phyloP scores from a whole-genome alignment of 2,888 invertebrate genomes.

The Spialia ferax region DNA sequence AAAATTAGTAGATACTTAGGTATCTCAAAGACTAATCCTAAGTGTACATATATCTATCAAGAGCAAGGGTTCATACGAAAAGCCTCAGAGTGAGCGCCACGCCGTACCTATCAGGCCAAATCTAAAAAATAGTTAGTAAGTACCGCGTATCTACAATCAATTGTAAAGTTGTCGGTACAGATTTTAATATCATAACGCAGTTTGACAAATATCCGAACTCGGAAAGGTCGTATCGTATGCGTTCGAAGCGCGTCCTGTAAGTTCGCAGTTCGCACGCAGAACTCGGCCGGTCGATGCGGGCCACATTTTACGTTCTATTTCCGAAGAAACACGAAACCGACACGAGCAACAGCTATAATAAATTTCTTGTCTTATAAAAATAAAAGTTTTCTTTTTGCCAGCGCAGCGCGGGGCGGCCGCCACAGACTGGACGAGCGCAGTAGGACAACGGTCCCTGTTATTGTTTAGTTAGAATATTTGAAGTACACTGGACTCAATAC shows the following conservation, averaged over 20 bases:
- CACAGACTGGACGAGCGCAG: constrained; percentile 57
- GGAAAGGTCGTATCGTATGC: constrained; percentile 26
- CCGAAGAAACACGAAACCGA: constrained; percentile 81
- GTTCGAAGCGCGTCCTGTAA: constrained; percentile 28
- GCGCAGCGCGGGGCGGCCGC: constrained; percentile 63
- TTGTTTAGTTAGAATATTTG: no score
- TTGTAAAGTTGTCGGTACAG: not conserved
- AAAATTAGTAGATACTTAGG: no score
- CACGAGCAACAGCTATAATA: constrained; percentile 83
- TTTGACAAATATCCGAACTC: constrained; percentile 14
- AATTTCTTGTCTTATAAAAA: constrained; percentile 86
- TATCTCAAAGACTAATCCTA: no score
- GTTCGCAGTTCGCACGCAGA: constrained; percentile 40
- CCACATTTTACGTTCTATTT: constrained; percentile 76
- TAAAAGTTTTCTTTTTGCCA: constrained; percentile 84
- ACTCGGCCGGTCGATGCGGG: constrained; percentile 61
- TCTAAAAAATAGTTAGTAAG: no score
- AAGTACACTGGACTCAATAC: no score
- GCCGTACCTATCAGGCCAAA: no score
- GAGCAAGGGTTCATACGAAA: no score
- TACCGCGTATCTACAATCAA: not conserved
- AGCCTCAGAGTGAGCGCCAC: no score
- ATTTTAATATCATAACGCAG: not conserved
- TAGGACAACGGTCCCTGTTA: constrained; percentile 41
- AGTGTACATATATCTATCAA: no score